Evolutionary conservation across 1,140 invertebrate genomes (phyloP).

Genomic region (Anastrepha obliqua): DNA sequence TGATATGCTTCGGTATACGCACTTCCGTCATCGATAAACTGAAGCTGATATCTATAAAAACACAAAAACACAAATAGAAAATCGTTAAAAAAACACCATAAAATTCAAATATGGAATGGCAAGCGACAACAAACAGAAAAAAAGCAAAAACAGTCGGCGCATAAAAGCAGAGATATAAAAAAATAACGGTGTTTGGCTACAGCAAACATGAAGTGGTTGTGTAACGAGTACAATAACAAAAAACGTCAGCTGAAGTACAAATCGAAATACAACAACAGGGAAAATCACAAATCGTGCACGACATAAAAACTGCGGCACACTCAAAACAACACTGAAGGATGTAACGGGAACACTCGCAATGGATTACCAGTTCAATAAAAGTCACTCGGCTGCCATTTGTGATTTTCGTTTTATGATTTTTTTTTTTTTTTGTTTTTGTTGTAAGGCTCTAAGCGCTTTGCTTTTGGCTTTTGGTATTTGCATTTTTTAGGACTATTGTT

Average conservation of each 20-base stretch:
- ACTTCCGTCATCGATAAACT: constrained; percentile 80
- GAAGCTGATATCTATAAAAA: constrained; percentile 68
- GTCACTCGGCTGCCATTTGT: neutral
- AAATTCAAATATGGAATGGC: constrained; percentile 15
- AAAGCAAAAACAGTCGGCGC: neutral
- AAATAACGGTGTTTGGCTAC: neutral
- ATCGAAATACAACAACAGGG: constrained; percentile 28
- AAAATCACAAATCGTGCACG: neutral
- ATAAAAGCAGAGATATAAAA: neutral
- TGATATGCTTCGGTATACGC: constrained; percentile 81
- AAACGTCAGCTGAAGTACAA: neutral
- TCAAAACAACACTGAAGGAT: neutral
- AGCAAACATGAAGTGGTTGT: neutral
- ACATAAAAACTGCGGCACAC: neutral
- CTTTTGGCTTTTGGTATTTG: neutral
- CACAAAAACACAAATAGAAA: constrained; percentile 30
- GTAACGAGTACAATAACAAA: neutral
- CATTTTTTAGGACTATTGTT: neutral
- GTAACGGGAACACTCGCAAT: constrained; percentile 25
- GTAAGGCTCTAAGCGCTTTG: neutral
- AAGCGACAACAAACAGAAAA: neutral
- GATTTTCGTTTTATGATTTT: neutral
- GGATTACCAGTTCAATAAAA: constrained; percentile 33
- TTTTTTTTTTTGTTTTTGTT: neutral
- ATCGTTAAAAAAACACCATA: neutral